Evolutionary conservation across 2,888 invertebrate genomes (phyloP).

Genomic region (Heliothis peltigera): DNA sequence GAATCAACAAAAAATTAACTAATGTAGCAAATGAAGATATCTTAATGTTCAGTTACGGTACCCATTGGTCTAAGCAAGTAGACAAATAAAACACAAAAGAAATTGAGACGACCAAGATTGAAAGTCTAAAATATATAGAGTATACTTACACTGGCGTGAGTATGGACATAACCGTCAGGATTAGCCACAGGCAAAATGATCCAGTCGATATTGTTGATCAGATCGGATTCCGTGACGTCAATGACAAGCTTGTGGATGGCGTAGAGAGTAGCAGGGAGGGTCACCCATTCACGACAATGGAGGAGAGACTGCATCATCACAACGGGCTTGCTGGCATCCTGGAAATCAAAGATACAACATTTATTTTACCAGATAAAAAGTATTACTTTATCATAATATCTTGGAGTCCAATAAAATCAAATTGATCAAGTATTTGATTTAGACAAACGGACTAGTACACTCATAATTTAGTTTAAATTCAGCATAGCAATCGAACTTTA

Average conservation of each 20-base stretch:
- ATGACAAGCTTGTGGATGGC: constrained; percentile 91
- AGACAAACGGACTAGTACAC: neutral
- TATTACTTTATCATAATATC: neutral
- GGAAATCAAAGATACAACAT: constrained; percentile 27
- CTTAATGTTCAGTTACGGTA: too few relatives aligned
- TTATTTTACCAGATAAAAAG: neutral
- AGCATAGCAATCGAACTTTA: too few relatives aligned
- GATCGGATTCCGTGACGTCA: constrained; percentile 85
- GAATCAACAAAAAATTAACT: neutral
- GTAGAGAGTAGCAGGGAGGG: constrained; percentile 91
- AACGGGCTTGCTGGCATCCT: constrained; percentile 85
- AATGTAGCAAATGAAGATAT: too few relatives aligned
- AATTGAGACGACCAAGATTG: too few relatives aligned
- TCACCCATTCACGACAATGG: constrained; percentile 93
- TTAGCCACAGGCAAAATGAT: constrained; percentile 91
- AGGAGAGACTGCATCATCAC: constrained; percentile 90
- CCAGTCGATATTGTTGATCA: constrained; percentile 91
- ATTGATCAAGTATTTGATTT: too few relatives aligned
- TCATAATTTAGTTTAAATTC: neutral
- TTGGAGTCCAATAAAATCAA: too few relatives aligned
- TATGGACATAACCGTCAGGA: constrained; percentile 93
- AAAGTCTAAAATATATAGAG: too few relatives aligned
- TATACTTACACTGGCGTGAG: constrained; percentile 72
- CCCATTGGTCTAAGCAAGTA: too few relatives aligned
- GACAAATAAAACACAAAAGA: too few relatives aligned